Evolutionary conservation across 2,113 vertebrate genomes (phyloP).

Genomic region (Rhynchomys soricoides): DNA sequence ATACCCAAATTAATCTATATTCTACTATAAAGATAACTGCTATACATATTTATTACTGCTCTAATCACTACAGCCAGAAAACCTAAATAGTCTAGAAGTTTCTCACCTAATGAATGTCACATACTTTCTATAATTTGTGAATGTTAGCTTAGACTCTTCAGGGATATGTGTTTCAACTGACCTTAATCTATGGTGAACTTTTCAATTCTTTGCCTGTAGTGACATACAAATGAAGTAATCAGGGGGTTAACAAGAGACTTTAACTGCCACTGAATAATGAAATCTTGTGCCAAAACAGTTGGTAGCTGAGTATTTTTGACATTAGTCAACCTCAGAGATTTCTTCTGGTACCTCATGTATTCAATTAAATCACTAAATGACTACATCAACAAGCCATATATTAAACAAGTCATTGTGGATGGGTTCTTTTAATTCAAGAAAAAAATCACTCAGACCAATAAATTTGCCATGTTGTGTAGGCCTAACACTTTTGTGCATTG

Average conservation of each 20-base stretch:
- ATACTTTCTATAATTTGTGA: background rate
- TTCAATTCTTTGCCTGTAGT: background rate
- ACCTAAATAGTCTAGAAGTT: background rate
- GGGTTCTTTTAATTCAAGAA: background rate
- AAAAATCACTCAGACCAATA: background rate
- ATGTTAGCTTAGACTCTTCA: background rate
- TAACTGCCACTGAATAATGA: background rate
- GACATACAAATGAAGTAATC: background rate
- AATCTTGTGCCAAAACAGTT: background rate
- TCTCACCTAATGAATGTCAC: background rate
- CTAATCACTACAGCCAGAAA: background rate
- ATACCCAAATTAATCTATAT: background rate
- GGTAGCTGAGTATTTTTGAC: background rate
- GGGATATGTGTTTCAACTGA: background rate
- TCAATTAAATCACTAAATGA: background rate
- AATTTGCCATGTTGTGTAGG: rapidly evolving
- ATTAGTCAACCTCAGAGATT: background rate
- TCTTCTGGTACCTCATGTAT: background rate
- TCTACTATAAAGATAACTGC: background rate
- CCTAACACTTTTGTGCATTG: too few relatives aligned
- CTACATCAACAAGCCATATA: background rate
- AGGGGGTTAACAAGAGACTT: background rate
- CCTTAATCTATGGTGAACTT: background rate
- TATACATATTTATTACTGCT: background rate
- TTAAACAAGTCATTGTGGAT: background rate